phyloP scores from a whole-genome alignment of 1,140 invertebrate species.

The Stratiolaelaps scimitus region DNA sequence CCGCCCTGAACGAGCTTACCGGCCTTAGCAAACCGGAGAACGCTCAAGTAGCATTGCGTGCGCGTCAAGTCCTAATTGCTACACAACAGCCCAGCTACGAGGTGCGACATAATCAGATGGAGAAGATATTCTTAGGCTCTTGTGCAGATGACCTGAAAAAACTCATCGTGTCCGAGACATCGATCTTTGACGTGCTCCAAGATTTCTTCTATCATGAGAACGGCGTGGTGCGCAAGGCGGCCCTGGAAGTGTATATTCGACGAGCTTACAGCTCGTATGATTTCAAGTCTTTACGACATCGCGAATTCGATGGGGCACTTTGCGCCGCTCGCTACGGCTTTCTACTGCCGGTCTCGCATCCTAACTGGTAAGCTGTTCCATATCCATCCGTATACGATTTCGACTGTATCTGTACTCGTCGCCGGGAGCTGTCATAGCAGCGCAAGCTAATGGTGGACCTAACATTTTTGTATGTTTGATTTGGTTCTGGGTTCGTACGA shows the following conservation, averaged over 20 bases:
- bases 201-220: constrained; percentile 97
- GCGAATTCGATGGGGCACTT: constrained; percentile 60
- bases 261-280: constrained; percentile 91
- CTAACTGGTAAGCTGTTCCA: constrained; percentile 42
- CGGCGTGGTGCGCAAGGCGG: constrained; percentile 75
- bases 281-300: constrained; percentile 74
- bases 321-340: constrained; percentile 91
- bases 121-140: constrained; percentile 93
- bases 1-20: constrained; percentile 80
- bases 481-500: neutral
- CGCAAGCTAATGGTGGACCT: neutral
- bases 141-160: constrained; percentile 94
- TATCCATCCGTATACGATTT: neutral
- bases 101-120: constrained; percentile 93
- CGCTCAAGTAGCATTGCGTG: constrained; percentile 77
- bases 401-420: neutral
- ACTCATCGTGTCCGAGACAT: constrained; percentile 88
- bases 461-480: no score
- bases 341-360: constrained; percentile 80
- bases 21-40: constrained; percentile 87
- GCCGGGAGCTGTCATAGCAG: neutral
- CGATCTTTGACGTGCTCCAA: constrained; percentile 94
- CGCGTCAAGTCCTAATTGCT: constrained; percentile 76
- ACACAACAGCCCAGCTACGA: constrained; percentile 96
- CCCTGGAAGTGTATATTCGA: constrained; percentile 86